Base-by-base conservation (phyloP, 2,888 invertebrate genomes). In the Mycalesis mineus region DNA sequence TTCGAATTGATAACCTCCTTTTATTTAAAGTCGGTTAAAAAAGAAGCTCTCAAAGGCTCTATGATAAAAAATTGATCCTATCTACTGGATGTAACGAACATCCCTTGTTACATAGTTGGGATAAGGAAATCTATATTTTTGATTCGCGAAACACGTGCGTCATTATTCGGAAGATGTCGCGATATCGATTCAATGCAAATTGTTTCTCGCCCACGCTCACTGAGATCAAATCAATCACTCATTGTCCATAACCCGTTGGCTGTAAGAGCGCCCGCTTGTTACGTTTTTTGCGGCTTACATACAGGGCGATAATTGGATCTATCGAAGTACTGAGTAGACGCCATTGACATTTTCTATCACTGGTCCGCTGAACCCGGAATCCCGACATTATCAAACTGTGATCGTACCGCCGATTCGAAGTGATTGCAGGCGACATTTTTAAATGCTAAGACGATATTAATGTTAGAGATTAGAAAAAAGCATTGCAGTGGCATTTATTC, bases 161-260 rank as follows among this genome's bases (percentile, higher is more conserved):
- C 71, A 78, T 74, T 74, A 77, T 78, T 78, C 68, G 72, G 75
- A 72, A 80, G 81, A 79, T 78, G 77, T 74, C 72, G 71, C 72
- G 67, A 72, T 72, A 77, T 72, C 84, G 69, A 88, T 88, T 88
- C 85, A 87, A 89, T 88, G 88, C 84, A 84, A 88, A 88, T 88
- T 70, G 70, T 68, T 58, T 58, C 60, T 71, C 83, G 77, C 86
- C 86, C 78, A 84, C 85, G 48, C 65, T 62, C 64, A 68, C 66
- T 65, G 65, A 75, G 73, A 79, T 70, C 75, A 79, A 78, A 88
- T 86, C 84, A 78, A 89, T 88, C 87, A 87, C 70, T 70, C 75
- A 80, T 82, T 83, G 82, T 86, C 67, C 71, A 65, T 66, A 66
- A 60, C 44, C 53, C 60, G 67, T 65, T 70, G 65, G 36, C 58